These are phyloP conservation scores for Pristionchus maxplancki DNA, from an alignment of 2,888 invertebrate species.

Conservation along the genomic window DNA sequence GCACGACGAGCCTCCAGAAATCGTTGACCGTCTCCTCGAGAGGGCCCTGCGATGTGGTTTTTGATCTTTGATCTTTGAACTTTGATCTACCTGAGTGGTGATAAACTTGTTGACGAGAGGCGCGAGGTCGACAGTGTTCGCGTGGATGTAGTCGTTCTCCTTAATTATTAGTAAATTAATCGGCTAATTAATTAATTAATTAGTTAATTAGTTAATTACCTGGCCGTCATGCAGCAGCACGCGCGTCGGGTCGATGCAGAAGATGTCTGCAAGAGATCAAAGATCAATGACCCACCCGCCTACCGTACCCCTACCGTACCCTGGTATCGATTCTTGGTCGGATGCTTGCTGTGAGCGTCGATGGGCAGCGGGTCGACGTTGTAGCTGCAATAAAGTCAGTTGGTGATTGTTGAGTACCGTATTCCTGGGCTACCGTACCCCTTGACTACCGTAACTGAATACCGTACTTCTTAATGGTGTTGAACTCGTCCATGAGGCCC, in stretches of 20 bases:
- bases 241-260: conserved; percentile 22
- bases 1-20: conserved; percentile 25
- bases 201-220: no score
- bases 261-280: conserved; percentile 10
- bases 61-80: conserved; percentile 24
- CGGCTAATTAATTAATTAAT: no score
- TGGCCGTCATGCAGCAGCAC: not conserved
- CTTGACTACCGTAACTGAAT: not conserved
- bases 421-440: no score
- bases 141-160: conserved; percentile 24
- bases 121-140: not conserved
- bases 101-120: conserved; percentile 28
- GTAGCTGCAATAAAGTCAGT: not conserved
- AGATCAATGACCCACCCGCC: not conserved
- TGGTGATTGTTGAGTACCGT: not conserved
- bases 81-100: not conserved
- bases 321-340: conserved; percentile 11
- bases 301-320: not conserved
- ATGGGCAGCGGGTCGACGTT: not conserved
- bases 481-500: conserved; percentile 1
- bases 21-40: conserved; percentile 14
- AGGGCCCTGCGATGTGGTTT: not conserved
- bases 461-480: not conserved
- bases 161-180: no score
- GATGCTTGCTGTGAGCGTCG: not conserved